phyloP scores from a whole-genome alignment of 2,888 invertebrate genomes.

The Diogma glabrata region DNA sequence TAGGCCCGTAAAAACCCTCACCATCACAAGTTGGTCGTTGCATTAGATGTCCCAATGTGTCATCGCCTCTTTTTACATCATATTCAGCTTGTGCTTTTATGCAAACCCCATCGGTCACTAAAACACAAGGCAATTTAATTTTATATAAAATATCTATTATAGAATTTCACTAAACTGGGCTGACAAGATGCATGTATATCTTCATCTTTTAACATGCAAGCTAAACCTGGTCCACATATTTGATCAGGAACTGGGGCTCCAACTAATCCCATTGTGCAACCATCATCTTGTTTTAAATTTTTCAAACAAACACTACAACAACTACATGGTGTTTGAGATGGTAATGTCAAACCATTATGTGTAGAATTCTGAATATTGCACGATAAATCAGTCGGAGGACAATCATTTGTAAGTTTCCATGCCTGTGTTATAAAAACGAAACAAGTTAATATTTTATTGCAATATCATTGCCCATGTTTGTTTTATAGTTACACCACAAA shows the following conservation, averaged over 20 bases:
- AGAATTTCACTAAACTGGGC: slow-evolving; percentile 42
- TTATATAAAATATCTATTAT: slow-evolving; percentile 10
- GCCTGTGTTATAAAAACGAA: too few relatives aligned
- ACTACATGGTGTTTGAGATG: slow-evolving; percentile 47
- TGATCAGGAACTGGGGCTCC: slow-evolving; percentile 42
- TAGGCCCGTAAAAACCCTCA: slow-evolving; percentile 45
- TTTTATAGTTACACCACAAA: slow-evolving; percentile 5
- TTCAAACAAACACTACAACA: slow-evolving; percentile 51
- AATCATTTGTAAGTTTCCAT: too few relatives aligned
- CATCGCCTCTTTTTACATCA: slow-evolving; percentile 38
- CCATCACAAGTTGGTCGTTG: slow-evolving; percentile 48
- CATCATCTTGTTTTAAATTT: slow-evolving; percentile 38
- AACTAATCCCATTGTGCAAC: slow-evolving; percentile 41
- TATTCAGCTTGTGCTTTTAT: slow-evolving; percentile 29
- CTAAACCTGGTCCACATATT: slow-evolving; percentile 43
- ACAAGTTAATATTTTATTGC: too few relatives aligned
- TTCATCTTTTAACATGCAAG: slow-evolving; percentile 14
- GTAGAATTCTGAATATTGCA: slow-evolving; percentile 46
- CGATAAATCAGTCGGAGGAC: slow-evolving; percentile 33
- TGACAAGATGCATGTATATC: slow-evolving; percentile 33
- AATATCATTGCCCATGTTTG: too few relatives aligned
- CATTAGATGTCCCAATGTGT: slow-evolving; percentile 43
- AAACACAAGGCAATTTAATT: slow-evolving; percentile 6
- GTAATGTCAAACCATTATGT: slow-evolving; percentile 41
- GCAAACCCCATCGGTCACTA: slow-evolving; percentile 21